phyloP scores from a whole-genome alignment of 2,797 vertebrate genomes.

The Anolis apletophallus region DNA sequence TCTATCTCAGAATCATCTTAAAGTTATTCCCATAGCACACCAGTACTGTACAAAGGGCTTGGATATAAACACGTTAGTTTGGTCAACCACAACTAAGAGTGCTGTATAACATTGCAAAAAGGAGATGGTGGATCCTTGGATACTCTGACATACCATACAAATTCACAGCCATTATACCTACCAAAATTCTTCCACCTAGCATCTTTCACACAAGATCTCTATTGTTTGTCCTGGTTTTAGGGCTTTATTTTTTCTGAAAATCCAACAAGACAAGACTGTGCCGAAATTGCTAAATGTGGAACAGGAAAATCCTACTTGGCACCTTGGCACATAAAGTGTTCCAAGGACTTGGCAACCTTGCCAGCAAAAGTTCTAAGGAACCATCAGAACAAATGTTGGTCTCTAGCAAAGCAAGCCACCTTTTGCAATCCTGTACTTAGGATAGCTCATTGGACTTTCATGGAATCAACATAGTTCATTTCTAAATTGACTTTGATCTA shows the following conservation, averaged over 20 bases:
- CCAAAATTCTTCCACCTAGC: background rate
- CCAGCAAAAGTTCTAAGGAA: background rate
- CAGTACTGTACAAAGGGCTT: background rate
- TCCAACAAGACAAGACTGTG: background rate
- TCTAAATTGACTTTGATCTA: background rate
- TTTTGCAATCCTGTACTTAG: background rate
- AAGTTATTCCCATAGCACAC: background rate
- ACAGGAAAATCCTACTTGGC: background rate
- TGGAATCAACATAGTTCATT: background rate
- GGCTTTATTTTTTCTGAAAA: background rate
- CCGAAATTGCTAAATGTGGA: background rate
- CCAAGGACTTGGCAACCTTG: background rate
- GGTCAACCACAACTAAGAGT: background rate
- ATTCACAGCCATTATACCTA: background rate
- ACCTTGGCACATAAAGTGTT: background rate
- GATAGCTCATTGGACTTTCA: background rate
- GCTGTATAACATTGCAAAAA: background rate
- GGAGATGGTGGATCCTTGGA: too few relatives aligned
- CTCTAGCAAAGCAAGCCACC: background rate
- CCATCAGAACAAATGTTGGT: background rate
- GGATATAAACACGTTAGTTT: too few relatives aligned
- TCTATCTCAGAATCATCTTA: background rate
- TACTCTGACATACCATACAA: background rate
- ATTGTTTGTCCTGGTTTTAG: background rate
- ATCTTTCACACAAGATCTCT: too few relatives aligned